Evolutionary conservation across 2,888 invertebrate genomes (phyloP).

Genomic region (Drosophila bunnanda): DNA sequence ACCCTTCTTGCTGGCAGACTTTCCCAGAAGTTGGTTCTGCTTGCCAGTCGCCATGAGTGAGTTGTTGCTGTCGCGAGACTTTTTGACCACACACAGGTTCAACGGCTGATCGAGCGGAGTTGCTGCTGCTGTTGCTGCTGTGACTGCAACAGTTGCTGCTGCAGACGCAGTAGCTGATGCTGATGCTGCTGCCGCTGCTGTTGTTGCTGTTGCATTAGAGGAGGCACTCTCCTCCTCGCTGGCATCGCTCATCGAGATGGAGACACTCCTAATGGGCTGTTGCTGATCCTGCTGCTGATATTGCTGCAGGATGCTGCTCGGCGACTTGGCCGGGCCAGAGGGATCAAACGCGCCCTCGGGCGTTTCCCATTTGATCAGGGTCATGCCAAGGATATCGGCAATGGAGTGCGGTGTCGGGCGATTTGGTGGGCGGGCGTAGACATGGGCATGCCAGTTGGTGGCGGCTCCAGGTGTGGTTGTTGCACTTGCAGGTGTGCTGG

Average conservation of each 20-base stretch:
- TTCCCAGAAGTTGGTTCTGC: conserved; percentile 53
- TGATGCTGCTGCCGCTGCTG: conserved; percentile 6
- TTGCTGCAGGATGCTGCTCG: conserved; percentile 80
- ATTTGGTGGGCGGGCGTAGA: conserved; percentile 92
- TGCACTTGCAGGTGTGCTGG: conserved; percentile 34
- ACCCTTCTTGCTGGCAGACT: conserved; percentile 76
- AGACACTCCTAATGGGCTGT: conserved; percentile 75
- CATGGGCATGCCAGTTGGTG: conserved; percentile 94
- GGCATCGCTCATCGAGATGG: conserved; percentile 84
- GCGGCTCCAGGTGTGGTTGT: conserved; percentile 39
- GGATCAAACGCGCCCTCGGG: conserved; percentile 40
- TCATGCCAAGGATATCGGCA: conserved; percentile 91
- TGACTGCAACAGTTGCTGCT: conserved; percentile 40
- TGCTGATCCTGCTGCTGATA: conserved; percentile 73
- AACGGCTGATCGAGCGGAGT: conserved; percentile 86
- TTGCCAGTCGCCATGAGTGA: conserved; percentile 54
- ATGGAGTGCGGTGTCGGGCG: conserved; percentile 94
- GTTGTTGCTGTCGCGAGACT: conserved; percentile 69
- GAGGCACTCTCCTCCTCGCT: conserved; percentile 83
- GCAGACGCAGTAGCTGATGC: neutral
- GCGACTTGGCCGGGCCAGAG: conserved; percentile 77
- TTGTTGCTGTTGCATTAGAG: conserved; percentile 39
- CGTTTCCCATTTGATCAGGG: conserved; percentile 49
- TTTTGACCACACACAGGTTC: conserved; percentile 87
- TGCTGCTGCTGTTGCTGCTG: conserved; percentile 18